Evolutionary conservation across 2,113 vertebrate genomes (phyloP).

Genomic region (Scolopax mira): DNA sequence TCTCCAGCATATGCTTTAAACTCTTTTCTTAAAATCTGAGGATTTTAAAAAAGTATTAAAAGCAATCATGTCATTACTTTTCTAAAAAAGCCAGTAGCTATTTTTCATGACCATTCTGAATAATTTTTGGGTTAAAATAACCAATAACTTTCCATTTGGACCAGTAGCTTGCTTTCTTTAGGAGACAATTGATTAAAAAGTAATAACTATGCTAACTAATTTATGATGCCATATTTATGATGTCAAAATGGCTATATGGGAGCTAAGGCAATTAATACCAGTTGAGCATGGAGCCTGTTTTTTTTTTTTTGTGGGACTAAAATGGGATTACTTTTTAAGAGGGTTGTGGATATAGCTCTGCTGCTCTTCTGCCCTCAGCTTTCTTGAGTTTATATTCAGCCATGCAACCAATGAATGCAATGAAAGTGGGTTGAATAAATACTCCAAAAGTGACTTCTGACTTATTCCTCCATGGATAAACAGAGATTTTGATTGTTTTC

Average conservation of each 20-base stretch:
- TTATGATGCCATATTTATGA: neutral
- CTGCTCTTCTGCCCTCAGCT: neutral
- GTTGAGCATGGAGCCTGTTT: neutral
- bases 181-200: neutral
- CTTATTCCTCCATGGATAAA: neutral
- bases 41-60: neutral
- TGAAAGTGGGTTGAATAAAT: neutral
- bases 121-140: neutral
- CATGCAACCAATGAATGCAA: neutral
- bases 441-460: neutral
- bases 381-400: neutral
- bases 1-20: neutral
- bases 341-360: neutral
- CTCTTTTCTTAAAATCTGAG: neutral
- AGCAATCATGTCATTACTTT: neutral
- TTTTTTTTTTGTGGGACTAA: neutral
- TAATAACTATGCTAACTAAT: neutral
- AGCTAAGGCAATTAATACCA: neutral
- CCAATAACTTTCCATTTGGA: neutral
- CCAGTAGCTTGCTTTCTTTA: neutral
- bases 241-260: neutral
- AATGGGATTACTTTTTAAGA: neutral
- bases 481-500: constrained; percentile 13
- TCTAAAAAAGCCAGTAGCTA: neutral
- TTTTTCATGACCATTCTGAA: neutral